Evolutionary conservation across 2,888 invertebrate species (phyloP), one percentile per base, ranked within the genome.

Genomic region (Amiota communis): DNA sequence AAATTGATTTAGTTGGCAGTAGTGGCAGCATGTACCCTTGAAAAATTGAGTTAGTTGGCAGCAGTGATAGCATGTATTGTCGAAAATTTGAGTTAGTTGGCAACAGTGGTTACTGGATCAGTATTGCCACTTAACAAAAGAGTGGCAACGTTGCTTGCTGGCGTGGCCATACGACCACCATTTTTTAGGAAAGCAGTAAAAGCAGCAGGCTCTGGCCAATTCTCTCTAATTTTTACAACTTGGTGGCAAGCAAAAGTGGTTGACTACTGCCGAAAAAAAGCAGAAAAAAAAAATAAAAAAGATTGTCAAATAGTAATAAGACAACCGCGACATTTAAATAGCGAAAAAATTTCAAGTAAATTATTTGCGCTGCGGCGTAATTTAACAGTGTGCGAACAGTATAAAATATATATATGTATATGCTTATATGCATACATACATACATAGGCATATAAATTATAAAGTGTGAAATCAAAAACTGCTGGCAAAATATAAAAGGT

Each of bases 181-280:
- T 85, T 80, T 82, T 85, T 79, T 77, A 80, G 75, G 72, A 77
- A 75, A 72, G 48, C 46, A 12, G 15, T n/a, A 36, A 6, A 36
- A 6, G 57, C 48, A 20, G 64, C 64, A 51, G 51, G 77, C 78
- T 76, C 79, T 79, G 57, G 72, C 65, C 47, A 70, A 74, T 64
- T 72, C 67, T 71, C 51, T 49, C 9, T 23, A 75, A 79, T 74
- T 77, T 80, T 78, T 63, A 74, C 75, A 80, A 80, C 80, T 80
- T 80, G 79, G 80, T 80, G 80, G 80, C 80, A 80, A 80, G 78
- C 83, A 84, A 77, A 75, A 83, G 81, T 84, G 23, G 82, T 82
- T 83, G 84, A 80, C 79, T 70, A 48, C 57, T 48, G 49, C 67
- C 51, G 51, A 59, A 59, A 70, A 70, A 70, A 12, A 15, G 51